Percentiles rank a stretch among this genome's conserved stretches.
Conservation (phyloP, 2,113 vertebrate species). For the Carassius gibelio region DNA sequence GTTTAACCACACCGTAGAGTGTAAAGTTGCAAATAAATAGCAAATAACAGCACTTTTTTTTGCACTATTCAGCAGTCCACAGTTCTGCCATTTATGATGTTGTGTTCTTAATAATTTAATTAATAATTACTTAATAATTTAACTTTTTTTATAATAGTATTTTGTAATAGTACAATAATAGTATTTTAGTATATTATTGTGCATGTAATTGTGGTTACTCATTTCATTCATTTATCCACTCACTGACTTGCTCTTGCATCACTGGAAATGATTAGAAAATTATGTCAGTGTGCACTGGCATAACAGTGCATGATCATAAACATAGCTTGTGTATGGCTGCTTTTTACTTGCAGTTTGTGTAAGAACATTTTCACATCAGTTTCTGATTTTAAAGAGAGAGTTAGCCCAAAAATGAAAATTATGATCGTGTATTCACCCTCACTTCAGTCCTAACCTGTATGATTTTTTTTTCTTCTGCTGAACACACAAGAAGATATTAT, state of each 20-base stretch:
- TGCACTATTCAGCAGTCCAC: not conserved
- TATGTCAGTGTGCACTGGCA: not conserved
- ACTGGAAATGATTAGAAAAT: slow-evolving; percentile 2
- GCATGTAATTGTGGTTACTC: not conserved
- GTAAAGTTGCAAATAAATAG: not conserved
- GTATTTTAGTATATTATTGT: not conserved
- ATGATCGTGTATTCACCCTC: not conserved
- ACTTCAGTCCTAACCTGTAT: not conserved
- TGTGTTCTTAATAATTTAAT: not conserved
- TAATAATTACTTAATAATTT: not conserved
- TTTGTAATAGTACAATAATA: no score
- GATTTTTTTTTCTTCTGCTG: not conserved
- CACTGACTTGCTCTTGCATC: not conserved
- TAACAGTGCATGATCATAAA: not conserved
- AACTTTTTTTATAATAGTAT: no score
- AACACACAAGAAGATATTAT: not conserved
- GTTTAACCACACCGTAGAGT: not conserved
- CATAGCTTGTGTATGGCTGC: not conserved
- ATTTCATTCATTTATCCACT: not conserved
- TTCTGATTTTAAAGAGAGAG: not conserved
- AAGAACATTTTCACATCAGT: slow-evolving; percentile 16
- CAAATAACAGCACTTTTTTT: not conserved
- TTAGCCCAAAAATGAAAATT: not conserved
- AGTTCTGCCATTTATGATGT: not conserved
- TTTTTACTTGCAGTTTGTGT: not conserved